Evolutionary conservation across 1,140 invertebrate genomes (phyloP).

Genomic region (Eulimnadia texana): DNA sequence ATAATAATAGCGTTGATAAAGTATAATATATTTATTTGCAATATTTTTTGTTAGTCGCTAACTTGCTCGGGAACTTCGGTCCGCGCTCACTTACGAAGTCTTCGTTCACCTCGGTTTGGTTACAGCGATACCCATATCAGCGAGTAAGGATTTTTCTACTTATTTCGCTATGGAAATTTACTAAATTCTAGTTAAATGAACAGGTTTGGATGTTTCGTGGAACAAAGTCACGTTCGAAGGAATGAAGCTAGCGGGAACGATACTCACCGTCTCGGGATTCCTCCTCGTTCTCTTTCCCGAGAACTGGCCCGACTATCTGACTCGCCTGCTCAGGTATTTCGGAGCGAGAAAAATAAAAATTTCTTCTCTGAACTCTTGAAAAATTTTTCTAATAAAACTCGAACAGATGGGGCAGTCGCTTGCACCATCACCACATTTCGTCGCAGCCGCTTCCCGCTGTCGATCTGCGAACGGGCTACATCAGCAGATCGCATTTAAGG

Average conservation of each 20-base stretch:
- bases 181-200: constrained; percentile 22
- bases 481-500: constrained; percentile 62
- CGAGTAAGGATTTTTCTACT: constrained; percentile 42
- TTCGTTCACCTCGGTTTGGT: constrained; percentile 84
- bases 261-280: constrained; percentile 77
- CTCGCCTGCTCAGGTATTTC: constrained; percentile 66
- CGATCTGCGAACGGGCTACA: constrained; percentile 58
- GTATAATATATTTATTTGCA: neutral
- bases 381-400: neutral
- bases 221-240: constrained; percentile 73
- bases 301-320: constrained; percentile 90
- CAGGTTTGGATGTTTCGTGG: constrained; percentile 71
- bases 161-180: constrained; percentile 12
- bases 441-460: constrained; percentile 40
- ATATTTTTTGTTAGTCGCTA: constrained; percentile 48
- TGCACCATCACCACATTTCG: constrained; percentile 32
- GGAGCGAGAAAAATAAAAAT: neutral
- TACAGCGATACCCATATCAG: constrained; percentile 78
- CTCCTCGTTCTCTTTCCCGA: constrained; percentile 87
- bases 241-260: constrained; percentile 86
- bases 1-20: neutral
- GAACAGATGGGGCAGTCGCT: constrained; percentile 43
- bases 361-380: neutral
- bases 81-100: constrained; percentile 79
- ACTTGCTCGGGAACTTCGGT: constrained; percentile 79